These are phyloP conservation scores for Myotis pilosus DNA, from an alignment of 2,797 vertebrate genomes.

Conservation along the genomic window DNA sequence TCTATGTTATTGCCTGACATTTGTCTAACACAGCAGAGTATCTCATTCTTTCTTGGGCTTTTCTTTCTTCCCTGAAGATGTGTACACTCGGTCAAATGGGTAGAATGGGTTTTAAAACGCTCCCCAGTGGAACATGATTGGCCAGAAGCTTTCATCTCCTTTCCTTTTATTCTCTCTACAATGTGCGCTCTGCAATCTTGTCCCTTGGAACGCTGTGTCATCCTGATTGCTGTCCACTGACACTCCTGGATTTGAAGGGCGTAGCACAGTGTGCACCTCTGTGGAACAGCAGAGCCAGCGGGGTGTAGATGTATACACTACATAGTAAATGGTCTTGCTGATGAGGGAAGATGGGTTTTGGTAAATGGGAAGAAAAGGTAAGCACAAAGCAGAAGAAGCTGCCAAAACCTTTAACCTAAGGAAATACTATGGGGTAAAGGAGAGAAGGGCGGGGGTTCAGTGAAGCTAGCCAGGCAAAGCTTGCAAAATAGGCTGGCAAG, in stretches of 20 bases:
- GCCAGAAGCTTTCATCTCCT: slow-evolving; percentile 27
- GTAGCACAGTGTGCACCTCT: neutral
- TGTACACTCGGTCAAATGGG: neutral
- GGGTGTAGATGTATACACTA: neutral
- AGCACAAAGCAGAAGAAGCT: slow-evolving; percentile 16
- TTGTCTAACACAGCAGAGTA: neutral
- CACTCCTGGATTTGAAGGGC: neutral
- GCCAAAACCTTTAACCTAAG: slow-evolving; percentile 24
- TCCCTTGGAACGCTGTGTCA: neutral
- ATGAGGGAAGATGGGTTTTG: neutral
- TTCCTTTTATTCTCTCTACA: slow-evolving; percentile 40
- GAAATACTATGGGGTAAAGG: neutral
- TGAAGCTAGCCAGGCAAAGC: neutral
- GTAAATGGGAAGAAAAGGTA: slow-evolving; percentile 15
- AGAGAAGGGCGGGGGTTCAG: neutral
- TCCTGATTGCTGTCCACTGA: neutral
- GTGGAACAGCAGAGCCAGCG: neutral
- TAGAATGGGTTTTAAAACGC: neutral
- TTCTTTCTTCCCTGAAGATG: neutral
- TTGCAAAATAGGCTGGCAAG: slow-evolving; percentile 3
- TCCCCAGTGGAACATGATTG: neutral
- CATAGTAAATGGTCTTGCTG: neutral
- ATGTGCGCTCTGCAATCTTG: neutral
- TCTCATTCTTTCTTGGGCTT: neutral
- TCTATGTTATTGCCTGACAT: neutral